Conservation (phyloP, 1,140 invertebrate genomes). For the Caenorhabditis elegans region DNA sequence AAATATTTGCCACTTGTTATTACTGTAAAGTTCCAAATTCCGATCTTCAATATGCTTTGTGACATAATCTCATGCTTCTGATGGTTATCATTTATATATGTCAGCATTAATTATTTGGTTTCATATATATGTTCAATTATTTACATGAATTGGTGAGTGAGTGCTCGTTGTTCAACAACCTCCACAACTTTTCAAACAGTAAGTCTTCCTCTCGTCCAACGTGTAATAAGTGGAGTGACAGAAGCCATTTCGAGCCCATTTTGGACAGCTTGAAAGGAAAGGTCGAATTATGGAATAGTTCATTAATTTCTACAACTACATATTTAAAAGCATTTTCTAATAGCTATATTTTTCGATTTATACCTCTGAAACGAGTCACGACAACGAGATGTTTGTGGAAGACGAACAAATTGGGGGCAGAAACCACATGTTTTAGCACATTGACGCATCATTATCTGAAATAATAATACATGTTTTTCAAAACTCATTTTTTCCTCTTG, state of each 20-base stretch:
- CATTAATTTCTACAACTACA: no score
- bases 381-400: neutral
- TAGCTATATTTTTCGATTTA: neutral
- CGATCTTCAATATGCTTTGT: no score
- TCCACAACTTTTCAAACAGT: neutral
- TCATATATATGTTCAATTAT: no score
- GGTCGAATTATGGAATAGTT: neutral
- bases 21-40: no score
- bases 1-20: no score
- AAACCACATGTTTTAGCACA: neutral
- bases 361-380: neutral
- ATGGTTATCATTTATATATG: no score
- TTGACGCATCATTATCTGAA: slow-evolving; percentile 14
- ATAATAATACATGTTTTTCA: no score
- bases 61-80: no score
- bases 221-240: slow-evolving; percentile 15
- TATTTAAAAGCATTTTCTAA: neutral
- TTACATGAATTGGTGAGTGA: neutral
- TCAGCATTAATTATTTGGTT: no score
- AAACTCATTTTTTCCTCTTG: no score
- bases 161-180: neutral
- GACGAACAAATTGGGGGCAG: neutral
- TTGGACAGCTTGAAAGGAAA: neutral
- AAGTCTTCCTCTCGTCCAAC: neutral
- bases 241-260: slow-evolving; percentile 4